These are phyloP conservation scores for Leptobrachium ailaonicum DNA, from an alignment of 2,113 vertebrate genomes.

Conservation along the genomic window DNA sequence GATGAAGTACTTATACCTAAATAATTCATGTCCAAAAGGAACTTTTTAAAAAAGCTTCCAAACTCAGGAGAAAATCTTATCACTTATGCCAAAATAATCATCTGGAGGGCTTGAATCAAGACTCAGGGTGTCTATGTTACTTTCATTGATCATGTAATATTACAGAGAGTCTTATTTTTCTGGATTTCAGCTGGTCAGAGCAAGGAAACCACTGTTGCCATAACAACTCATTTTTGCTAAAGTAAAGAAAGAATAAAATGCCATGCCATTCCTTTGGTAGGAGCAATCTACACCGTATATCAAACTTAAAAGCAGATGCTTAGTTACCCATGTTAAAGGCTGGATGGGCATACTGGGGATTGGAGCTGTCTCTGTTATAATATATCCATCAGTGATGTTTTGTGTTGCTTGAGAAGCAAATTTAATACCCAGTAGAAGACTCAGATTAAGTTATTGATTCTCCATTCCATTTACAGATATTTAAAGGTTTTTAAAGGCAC, in stretches of 20 bases:
- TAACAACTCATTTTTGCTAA: not conserved
- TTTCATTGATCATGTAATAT: not conserved
- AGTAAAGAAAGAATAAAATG: not conserved
- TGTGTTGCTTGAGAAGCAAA: no score
- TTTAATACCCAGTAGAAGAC: no score
- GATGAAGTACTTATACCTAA: no score
- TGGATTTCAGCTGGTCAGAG: not conserved
- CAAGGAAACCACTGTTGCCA: not conserved
- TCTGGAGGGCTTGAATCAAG: not conserved
- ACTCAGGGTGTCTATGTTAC: not conserved
- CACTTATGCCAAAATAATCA: not conserved
- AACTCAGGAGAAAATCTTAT: not conserved
- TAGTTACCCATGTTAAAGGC: no score
- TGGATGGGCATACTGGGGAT: no score
- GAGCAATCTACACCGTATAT: not conserved
- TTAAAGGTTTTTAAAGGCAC: no score
- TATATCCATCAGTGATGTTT: no score
- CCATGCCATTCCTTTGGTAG: not conserved
- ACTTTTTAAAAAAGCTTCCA: not conserved
- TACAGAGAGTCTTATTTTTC: not conserved
- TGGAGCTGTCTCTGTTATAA: no score
- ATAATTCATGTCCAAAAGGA: not conserved
- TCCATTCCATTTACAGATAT: no score
- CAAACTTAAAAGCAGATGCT: no score
- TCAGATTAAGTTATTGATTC: no score